A percentile compares a stretch with the other conserved stretches of the same genome.
phyloP scores from a whole-genome alignment of 2,113 vertebrate genomes.

The Strigops habroptila region DNA sequence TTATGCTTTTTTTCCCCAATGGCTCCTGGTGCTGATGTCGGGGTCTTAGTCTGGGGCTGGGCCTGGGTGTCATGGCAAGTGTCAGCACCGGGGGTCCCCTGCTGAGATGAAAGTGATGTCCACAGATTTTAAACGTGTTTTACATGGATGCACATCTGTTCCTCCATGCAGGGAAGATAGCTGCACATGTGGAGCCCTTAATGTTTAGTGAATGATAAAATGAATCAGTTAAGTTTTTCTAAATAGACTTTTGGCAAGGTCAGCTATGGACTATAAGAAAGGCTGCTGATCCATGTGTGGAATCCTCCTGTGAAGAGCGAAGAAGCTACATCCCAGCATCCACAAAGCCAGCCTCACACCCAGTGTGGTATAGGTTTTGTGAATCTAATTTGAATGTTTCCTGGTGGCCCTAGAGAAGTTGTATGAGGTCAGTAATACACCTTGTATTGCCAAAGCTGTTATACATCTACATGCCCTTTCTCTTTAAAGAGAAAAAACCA shows the following conservation, averaged over 20 bases:
- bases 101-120: background rate
- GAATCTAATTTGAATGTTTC: background rate
- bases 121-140: background rate
- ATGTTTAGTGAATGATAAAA: background rate
- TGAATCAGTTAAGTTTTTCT: background rate
- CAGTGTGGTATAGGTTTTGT: background rate
- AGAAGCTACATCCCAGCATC: background rate
- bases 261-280: background rate
- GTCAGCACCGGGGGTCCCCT: background rate
- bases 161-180: background rate
- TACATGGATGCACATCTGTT: background rate
- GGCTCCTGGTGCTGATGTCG: background rate
- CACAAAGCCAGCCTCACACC: background rate
- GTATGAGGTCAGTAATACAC: background rate
- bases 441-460: background rate
- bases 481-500: background rate
- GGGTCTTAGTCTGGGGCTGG: background rate
- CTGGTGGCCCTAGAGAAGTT: background rate
- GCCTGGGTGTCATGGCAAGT: rapidly evolving
- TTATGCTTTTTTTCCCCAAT: background rate
- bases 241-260: background rate
- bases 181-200: background rate
- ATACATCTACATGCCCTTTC: background rate
- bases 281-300: rapidly evolving
- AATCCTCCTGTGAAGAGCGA: background rate